Evolutionary conservation across 2,888 invertebrate genomes (phyloP).

Genomic region (Plebejus argus): DNA sequence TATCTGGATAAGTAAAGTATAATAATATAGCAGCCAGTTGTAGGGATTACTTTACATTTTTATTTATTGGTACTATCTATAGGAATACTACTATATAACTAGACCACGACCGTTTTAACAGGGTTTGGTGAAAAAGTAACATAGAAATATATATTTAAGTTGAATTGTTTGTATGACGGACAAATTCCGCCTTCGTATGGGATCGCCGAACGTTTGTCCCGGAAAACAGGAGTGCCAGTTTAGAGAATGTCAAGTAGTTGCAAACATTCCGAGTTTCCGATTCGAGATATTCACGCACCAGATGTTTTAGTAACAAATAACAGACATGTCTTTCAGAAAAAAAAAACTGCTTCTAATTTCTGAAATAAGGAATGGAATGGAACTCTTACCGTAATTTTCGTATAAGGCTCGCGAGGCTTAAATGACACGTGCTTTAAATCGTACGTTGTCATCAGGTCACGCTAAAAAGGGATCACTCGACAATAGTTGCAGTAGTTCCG

Average conservation of each 20-base stretch:
- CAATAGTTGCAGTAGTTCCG: background rate
- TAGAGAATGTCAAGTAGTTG: background rate
- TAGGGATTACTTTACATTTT: too few species aligned
- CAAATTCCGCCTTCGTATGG: background rate
- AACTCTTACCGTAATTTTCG: too few species aligned
- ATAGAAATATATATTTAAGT: background rate
- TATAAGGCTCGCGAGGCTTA: too few species aligned
- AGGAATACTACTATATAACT: too few species aligned
- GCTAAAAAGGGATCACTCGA: background rate
- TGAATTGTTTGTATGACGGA: background rate
- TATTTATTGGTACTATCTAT: too few species aligned
- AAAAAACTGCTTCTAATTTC: too few species aligned
- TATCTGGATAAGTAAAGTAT: too few species aligned
- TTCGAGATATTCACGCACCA: background rate
- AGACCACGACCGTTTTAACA: too few species aligned
- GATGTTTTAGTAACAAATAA: too few species aligned
- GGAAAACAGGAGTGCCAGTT: background rate
- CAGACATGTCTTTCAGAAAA: background rate
- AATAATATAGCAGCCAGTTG: too few species aligned
- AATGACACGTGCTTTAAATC: too few species aligned
- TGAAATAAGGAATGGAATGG: too few species aligned
- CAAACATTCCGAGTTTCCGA: conserved; percentile 1
- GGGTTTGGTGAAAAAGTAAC: background rate
- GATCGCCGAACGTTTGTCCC: background rate
- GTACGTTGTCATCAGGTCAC: background rate